Percentiles rank a stretch among this genome's conserved stretches.
phyloP scores from a whole-genome alignment of 1,140 invertebrate species.

The Caenorhabditis tropicalis region DNA sequence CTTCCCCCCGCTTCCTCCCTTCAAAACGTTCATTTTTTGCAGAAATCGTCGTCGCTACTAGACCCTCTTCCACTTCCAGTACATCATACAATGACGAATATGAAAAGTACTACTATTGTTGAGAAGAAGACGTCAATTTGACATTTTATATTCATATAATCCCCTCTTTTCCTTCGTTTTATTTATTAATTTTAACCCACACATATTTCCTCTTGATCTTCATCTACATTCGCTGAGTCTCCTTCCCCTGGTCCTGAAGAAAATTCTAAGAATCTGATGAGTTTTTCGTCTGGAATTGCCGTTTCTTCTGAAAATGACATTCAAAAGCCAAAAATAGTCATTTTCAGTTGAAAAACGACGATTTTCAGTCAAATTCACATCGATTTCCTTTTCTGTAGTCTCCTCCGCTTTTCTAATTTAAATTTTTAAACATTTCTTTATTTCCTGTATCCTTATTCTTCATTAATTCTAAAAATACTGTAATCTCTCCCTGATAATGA shows the following conservation, averaged over 20 bases:
- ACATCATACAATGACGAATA: not conserved
- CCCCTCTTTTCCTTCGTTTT: not conserved
- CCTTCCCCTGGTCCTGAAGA: too few relatives aligned
- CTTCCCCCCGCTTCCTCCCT: not conserved
- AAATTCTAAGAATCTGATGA: too few relatives aligned
- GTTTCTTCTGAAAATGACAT: too few relatives aligned
- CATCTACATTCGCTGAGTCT: too few relatives aligned
- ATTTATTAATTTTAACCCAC: too few relatives aligned
- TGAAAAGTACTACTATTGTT: not conserved
- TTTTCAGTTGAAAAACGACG: too few relatives aligned
- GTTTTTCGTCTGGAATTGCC: too few relatives aligned
- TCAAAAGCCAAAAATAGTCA: too few relatives aligned
- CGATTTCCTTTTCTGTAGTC: too few relatives aligned
- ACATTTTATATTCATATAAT: not conserved
- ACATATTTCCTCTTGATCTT: not conserved
- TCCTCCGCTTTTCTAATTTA: too few relatives aligned
- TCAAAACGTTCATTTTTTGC: not conserved
- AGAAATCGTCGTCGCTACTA: constrained; percentile 35
- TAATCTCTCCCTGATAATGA: not conserved
- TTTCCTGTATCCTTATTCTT: not conserved
- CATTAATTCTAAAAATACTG: not conserved
- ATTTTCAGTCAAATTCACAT: too few relatives aligned
- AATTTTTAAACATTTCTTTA: too few relatives aligned
- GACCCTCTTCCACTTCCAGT: not conserved
- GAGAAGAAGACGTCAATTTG: not conserved